Percentiles rank a stretch among this genome's conserved stretches.
Conservation (phyloP, 2,113 vertebrate genomes). For the Halcyon senegalensis region DNA sequence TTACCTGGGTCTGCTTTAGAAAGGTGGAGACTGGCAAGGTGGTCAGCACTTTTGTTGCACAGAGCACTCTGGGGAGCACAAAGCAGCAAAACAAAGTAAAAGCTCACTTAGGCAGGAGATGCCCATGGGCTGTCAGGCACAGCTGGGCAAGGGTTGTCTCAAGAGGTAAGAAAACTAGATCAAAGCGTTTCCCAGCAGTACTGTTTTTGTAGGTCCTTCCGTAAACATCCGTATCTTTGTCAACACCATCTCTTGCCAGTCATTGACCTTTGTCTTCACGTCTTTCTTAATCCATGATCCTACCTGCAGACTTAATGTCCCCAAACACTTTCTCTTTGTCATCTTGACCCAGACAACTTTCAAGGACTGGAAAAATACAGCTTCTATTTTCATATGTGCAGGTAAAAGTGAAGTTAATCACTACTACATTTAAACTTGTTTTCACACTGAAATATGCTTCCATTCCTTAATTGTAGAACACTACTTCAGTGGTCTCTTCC, state of each 20-base stretch:
- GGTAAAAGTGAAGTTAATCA: neutral
- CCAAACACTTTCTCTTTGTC: neutral
- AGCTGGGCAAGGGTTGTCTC: neutral
- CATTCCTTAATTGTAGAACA: neutral
- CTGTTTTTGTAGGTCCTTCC: neutral
- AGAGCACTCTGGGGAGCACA: neutral
- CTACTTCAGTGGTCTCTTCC: neutral
- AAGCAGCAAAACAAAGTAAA: neutral
- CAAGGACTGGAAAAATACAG: neutral
- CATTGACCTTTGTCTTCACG: neutral
- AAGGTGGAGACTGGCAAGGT: neutral
- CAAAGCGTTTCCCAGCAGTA: neutral
- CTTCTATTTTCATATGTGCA: neutral
- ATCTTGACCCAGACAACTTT: neutral
- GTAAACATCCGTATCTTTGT: neutral
- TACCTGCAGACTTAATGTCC: neutral
- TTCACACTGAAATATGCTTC: neutral
- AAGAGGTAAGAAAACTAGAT: neutral
- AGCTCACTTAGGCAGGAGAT: neutral
- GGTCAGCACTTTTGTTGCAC: neutral
- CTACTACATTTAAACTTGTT: neutral
- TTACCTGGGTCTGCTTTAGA: neutral
- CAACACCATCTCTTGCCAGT: neutral
- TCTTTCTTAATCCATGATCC: neutral
- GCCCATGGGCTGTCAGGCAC: fast-evolving